Percentiles rank a stretch among this genome's conserved stretches.
These are phyloP conservation scores for Orthosia gracilis DNA, from an alignment of 2,888 invertebrate species.

Conservation along the genomic window DNA sequence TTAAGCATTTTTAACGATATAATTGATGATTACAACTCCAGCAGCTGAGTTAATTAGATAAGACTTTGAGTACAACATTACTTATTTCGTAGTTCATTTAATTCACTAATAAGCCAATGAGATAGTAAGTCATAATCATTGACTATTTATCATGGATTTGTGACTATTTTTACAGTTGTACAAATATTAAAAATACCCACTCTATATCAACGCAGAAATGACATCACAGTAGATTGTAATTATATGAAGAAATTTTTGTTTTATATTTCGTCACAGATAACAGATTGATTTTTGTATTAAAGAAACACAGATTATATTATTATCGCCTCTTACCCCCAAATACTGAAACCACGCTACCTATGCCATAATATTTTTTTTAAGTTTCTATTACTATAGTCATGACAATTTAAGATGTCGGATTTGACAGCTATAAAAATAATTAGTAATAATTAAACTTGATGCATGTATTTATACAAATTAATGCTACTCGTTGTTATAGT, in stretches of 20 bases:
- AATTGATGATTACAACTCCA: constrained; percentile 13
- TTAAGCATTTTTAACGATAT: constrained; percentile 9
- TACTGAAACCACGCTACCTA: no score
- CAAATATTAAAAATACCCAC: constrained; percentile 5
- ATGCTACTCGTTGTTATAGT: no score
- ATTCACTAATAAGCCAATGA: constrained; percentile 11
- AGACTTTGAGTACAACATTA: constrained; percentile 14
- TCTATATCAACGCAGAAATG: constrained; percentile 15
- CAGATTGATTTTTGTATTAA: not conserved
- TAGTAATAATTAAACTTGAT: no score
- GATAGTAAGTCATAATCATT: constrained; percentile 21
- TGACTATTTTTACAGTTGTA: constrained; percentile 6
- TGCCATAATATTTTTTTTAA: no score
- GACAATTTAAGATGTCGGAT: no score
- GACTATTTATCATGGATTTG: constrained; percentile 25
- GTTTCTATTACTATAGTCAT: no score
- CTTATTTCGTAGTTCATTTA: constrained; percentile 8
- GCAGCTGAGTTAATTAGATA: constrained; percentile 28
- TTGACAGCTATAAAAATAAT: no score
- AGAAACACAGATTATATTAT: no score
- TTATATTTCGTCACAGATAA: constrained; percentile 17
- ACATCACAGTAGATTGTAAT: constrained; percentile 31
- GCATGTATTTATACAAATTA: no score
- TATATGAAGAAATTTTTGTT: constrained; percentile 12
- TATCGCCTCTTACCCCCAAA: no score